Base-by-base conservation (phyloP, 2,888 invertebrate genomes). In the Spicauda simplicius region DNA sequence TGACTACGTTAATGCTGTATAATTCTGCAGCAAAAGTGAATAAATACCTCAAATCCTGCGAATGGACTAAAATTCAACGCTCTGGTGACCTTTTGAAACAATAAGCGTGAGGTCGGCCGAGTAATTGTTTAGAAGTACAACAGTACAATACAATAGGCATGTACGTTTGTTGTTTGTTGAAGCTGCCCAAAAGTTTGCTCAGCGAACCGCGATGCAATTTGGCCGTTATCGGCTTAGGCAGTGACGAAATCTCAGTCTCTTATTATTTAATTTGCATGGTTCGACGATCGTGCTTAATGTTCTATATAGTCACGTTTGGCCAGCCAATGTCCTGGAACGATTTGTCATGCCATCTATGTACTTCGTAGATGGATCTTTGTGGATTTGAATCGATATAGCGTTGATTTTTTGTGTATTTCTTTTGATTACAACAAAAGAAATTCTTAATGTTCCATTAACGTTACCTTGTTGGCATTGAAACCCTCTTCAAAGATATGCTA, bases 211-310 rank as follows among this genome's bases (percentile, higher is more conserved):
- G 18, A 10, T n/a, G 48, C 50, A 25, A 56, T 56, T 61, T 4
- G 14, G 18, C 50, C 52, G 59, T 16, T 56, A 52, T 61, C 50
- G 7, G 20, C 48, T 30, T 50, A 20, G 48, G 18, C 37, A 19
- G 37, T 45, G 55, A 55, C 37, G 55, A 30, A 65, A 65, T 59
- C 65, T 50, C 12, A 25, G 48, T 56, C 5, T 55, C 48, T 54
- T 54, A 66, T 66, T 54, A 56, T 66, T 66, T 66, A 20, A 66
- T 66, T 50, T 56, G 14, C 45, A 66, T 45, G 60, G 30, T 56
- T 50, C 60, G 56, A 12, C 60, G 33, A 50, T 19, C 50, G 19
- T 55, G 60, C 56, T 66, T 66, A 66, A 65, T 66, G 60, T 66
- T 60, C 55, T 61, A 66, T 55, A 56, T 60, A 48, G 48, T 61